Base-by-base conservation (phyloP, 2,797 vertebrate genomes). In the Semaprochilodus insignis region DNA sequence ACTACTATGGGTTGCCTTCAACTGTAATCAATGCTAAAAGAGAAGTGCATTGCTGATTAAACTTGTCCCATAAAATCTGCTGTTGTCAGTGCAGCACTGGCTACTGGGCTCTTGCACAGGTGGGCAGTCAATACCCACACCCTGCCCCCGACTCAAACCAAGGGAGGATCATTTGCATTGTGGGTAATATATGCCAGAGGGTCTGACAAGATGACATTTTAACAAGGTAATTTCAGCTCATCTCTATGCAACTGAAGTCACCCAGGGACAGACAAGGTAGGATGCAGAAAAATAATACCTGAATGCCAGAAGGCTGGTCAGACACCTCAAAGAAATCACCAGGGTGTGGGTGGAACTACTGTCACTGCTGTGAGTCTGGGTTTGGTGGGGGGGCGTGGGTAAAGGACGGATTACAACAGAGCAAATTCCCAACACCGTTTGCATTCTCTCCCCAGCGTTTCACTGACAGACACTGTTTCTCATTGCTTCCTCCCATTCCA, bases 211-310 rank as follows among this genome's bases (percentile, higher is more conserved):
- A 59, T 87, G 87, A 85, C 86, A 87, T 84, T 87, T 87, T 87
- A 87, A 89, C 88, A 88, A 88, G 83, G 85, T 85, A 89, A 88
- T 87, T 85, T 85, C 75, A 87, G 85, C 82, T 74, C 76, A 82
- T 86, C 83, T 62, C 76, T 71, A 86, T 82, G 83, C 71, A 83
- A 79, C 74, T 36, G 67, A 67, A 85, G 81, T 73, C 73, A 77
- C 81, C 57, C 76, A 75, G 74, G 74, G 78, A 85, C 62, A 74
- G 74, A 81, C 19, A 48, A 71, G 40, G 63, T 82, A 81, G 65
- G 71, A 66, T 78, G 67, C 60, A 67, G 63, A 59, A 77, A 84
- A 84, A 63, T 72, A 77, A 78, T 59, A 77, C 80, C 27, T 54
- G 77, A 84, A 77, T 60, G 57, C 73, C 23, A 17, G 54, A 44